Conservation (phyloP, 1,140 invertebrate species). For the Oedothorax gibbosus region DNA sequence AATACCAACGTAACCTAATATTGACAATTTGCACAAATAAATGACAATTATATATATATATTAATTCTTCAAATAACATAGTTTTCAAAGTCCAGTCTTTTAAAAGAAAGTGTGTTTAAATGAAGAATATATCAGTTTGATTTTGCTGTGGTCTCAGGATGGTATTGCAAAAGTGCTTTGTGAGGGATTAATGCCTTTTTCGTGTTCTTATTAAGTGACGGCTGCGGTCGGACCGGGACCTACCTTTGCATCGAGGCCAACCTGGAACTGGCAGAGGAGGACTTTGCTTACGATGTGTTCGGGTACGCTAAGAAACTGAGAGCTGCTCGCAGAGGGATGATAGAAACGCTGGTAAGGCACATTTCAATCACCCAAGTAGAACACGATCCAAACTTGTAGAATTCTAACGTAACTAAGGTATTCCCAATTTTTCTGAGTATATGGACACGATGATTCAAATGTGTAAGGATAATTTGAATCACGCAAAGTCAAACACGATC, state of each 20-base stretch:
- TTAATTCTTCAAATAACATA: no score
- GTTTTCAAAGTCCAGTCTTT: not conserved
- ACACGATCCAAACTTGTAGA: no score
- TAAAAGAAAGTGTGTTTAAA: not conserved
- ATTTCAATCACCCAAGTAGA: not conserved
- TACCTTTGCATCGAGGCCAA: conserved; percentile 96
- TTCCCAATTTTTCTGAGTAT: no score
- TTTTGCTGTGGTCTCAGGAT: no score
- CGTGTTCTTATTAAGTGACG: conserved; percentile 83
- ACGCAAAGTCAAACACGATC: no score
- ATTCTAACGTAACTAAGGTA: no score
- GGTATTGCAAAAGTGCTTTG: no score
- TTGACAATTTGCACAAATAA: no score
- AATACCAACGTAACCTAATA: no score
- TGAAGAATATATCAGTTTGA: not conserved
- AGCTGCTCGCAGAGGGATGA: conserved; percentile 89
- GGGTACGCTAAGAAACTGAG: conserved; percentile 93
- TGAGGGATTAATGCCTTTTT: not conserved
- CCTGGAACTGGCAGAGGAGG: conserved; percentile 91
- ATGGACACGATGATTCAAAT: no score
- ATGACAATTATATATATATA: no score
- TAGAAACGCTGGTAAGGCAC: conserved; percentile 86
- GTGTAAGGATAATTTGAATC: no score
- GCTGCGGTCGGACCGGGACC: conserved; percentile 93
- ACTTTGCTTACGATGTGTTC: conserved; percentile 92